A percentile compares a stretch with the other conserved stretches of the same genome.
These are phyloP conservation scores for Byasa hedistus DNA, from an alignment of 2,888 invertebrate genomes.

Conservation along the genomic window DNA sequence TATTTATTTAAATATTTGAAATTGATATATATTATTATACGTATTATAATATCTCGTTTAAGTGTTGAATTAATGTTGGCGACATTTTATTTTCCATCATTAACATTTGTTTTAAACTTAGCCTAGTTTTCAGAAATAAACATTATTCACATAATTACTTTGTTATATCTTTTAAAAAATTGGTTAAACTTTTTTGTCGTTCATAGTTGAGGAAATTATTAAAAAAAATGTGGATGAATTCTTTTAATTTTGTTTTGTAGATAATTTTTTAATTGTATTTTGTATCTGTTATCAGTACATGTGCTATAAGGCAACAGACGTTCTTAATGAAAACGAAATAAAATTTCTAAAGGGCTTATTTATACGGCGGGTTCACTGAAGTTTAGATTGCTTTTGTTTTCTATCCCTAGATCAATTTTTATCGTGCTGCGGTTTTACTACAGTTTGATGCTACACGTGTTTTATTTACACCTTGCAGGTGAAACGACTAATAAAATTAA, in stretches of 20 bases:
- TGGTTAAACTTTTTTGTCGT: too few species aligned
- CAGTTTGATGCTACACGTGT: constrained; percentile 18
- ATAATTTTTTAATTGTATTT: background rate
- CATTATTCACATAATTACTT: too few species aligned
- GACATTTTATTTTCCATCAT: too few species aligned
- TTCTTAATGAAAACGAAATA: background rate
- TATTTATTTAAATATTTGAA: too few species aligned
- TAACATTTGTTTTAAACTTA: too few species aligned
- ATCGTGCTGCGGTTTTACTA: constrained; percentile 12
- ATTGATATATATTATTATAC: too few species aligned
- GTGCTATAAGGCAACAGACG: background rate
- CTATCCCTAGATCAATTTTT: constrained; percentile 19
- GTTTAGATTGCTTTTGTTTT: background rate
- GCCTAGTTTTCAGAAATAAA: too few species aligned
- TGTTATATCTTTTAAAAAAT: too few species aligned
- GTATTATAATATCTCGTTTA: too few species aligned
- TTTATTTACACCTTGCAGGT: constrained; percentile 12
- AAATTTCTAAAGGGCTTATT: background rate
- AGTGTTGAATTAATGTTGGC: too few species aligned
- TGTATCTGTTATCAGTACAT: background rate
- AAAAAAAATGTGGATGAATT: background rate
- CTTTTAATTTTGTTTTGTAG: background rate
- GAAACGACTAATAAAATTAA: constrained; percentile 25
- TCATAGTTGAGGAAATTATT: too few species aligned
- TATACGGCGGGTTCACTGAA: background rate